Evolutionary conservation across 2,113 vertebrate genomes (phyloP).

Genomic region (Crotophaga sulcirostris): DNA sequence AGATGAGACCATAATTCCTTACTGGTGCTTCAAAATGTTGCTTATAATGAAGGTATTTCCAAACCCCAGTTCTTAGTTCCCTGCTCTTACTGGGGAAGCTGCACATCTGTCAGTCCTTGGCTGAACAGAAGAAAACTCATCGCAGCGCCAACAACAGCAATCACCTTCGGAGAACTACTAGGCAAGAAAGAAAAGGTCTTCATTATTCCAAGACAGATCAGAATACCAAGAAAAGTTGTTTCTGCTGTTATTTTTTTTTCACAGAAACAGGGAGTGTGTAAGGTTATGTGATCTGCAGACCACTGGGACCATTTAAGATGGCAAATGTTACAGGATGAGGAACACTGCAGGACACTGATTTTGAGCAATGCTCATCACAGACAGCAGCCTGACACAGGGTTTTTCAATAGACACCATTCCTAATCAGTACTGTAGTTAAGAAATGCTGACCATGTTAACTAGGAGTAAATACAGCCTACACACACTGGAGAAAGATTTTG

Average conservation of each 20-base stretch:
- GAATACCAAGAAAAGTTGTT: not conserved
- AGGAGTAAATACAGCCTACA: not conserved
- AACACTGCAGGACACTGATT: not conserved
- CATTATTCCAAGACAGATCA: not conserved
- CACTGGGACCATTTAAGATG: not conserved
- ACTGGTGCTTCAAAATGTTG: too few species aligned
- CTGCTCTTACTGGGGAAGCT: not conserved
- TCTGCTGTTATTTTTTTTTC: not conserved
- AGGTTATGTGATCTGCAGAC: not conserved
- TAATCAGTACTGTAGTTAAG: not conserved
- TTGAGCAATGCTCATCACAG: not conserved
- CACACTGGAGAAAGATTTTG: not conserved
- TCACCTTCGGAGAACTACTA: not conserved
- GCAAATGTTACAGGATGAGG: not conserved
- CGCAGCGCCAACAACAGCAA: not conserved
- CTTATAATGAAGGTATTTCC: too few species aligned
- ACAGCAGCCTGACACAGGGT: not conserved
- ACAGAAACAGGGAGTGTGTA: not conserved
- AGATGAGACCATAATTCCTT: too few species aligned
- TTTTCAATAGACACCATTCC: not conserved
- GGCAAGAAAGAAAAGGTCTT: not conserved
- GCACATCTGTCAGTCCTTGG: not conserved
- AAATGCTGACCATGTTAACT: not conserved
- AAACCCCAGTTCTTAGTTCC: not conserved
- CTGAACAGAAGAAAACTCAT: not conserved